Evolutionary conservation across 2,888 invertebrate genomes (phyloP), one percentile per base, ranked within the genome.

Genomic region (Branchipolynoe longqiensis): DNA sequence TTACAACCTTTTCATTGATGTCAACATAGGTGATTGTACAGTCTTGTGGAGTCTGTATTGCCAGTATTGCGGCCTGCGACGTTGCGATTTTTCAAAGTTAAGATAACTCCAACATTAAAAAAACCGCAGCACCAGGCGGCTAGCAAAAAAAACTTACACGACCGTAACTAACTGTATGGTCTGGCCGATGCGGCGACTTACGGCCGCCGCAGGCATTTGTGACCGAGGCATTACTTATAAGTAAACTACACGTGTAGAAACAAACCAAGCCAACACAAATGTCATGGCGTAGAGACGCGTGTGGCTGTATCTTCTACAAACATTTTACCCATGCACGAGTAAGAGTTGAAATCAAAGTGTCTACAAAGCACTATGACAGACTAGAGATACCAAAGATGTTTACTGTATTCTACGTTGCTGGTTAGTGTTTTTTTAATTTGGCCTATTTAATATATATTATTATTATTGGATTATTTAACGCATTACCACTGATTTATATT

Each of bases 301-400:
- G 14, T 36, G 18, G 38, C 6, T 69, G 36, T 38, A 69, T 6
- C 14, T 36, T 12, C 48, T 48, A 18, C 8, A 48, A 18, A 18
- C 48, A 8, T 48, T 8, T 18, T 48, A 48, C 8, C 18, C 8
- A 12, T 48, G 48, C 48, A 8, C 48, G 48, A 36, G 33, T 36
- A 36, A 36, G 36, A 69, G 33, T 33, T 69, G 36, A 69, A 69
- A 69, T 25, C 38, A 69, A 18, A 58, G 4, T 4, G 4, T 4
- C 25, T 58, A 58, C 36, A 38, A 12, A 36, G 33, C 36, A 69
- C 69, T 38, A 69, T n/a, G 22, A 69, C 36, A 69, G 69, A 36
- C 69, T 69, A 69, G 69, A 12, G 38, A 69, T 69, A 69, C 69
- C 69, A 69, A 69, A 69, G 69, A 69, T 36, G 36, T 58, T 25